These are phyloP conservation scores for Montipora capitata DNA, from an alignment of 92 coral and sea anemone species.

Conservation along the genomic window DNA sequence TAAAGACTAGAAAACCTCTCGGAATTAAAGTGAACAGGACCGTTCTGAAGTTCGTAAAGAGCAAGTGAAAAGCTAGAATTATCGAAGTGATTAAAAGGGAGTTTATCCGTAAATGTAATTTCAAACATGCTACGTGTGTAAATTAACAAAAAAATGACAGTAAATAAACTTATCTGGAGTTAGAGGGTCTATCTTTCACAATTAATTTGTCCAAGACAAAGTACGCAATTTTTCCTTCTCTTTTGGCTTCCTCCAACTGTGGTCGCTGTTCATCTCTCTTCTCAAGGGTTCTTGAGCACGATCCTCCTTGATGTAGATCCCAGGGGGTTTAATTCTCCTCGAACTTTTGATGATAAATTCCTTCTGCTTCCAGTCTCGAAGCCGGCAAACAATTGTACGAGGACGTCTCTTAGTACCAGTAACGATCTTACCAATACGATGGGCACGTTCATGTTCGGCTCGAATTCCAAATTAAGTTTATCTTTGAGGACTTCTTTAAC, in stretches of 20 bases:
- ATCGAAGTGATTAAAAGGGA: background rate
- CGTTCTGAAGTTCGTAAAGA: slow-evolving; percentile 1
- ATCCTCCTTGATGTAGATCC: background rate
- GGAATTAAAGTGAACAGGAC: slow-evolving; percentile 1
- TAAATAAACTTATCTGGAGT: background rate
- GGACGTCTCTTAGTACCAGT: background rate
- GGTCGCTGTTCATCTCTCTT: slow-evolving; percentile 18
- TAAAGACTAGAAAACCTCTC: background rate
- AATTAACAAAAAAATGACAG: too few species aligned
- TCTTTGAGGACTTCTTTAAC: slow-evolving; percentile 2
- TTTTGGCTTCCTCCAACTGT: background rate
- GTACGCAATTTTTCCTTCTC: background rate
- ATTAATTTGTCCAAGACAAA: slow-evolving; percentile 1
- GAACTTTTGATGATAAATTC: background rate
- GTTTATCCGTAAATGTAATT: background rate
- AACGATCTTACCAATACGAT: background rate
- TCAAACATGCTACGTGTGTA: background rate
- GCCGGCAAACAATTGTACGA: background rate
- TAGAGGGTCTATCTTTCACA: background rate
- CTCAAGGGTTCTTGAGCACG: background rate
- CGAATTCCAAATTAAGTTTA: background rate
- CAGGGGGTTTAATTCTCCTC: slow-evolving; percentile 5
- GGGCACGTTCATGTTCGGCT: slow-evolving; percentile 4
- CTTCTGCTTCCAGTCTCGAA: slow-evolving; percentile 4
- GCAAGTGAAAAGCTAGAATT: slow-evolving; percentile 15